Evolutionary conservation across 1,140 invertebrate species (phyloP).

Genomic region (Caenorhabditis remanei): DNA sequence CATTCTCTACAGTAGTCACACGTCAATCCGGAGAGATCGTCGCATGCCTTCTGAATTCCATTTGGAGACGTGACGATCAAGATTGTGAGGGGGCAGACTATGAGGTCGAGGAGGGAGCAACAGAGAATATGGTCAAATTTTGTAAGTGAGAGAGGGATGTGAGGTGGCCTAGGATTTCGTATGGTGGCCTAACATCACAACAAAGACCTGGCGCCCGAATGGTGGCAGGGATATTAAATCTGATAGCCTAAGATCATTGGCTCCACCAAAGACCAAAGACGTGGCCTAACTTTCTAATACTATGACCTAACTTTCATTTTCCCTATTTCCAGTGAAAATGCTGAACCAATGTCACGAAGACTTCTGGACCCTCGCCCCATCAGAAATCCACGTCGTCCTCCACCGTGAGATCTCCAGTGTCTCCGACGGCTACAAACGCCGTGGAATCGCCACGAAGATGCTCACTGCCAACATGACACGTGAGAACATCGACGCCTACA

Average conservation of each 20-base stretch:
- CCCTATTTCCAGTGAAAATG: slow-evolving; percentile 30
- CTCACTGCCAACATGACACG: slow-evolving; percentile 2
- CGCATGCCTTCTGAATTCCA: slow-evolving; percentile 11
- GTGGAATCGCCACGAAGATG: slow-evolving; percentile 33
- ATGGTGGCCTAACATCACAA: too few species aligned
- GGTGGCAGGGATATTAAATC: too few species aligned
- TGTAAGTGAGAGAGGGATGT: too few species aligned
- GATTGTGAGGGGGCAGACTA: slow-evolving; percentile 8
- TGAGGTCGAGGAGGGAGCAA: background rate
- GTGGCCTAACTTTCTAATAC: background rate
- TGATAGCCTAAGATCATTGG: too few species aligned
- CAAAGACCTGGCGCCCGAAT: too few species aligned
- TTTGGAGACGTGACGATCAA: slow-evolving; percentile 2
- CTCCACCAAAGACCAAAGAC: too few species aligned
- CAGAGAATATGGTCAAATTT: slow-evolving; percentile 30
- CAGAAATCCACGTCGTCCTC: background rate
- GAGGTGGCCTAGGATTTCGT: too few species aligned
- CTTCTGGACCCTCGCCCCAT: slow-evolving; percentile 3
- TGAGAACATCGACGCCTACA: background rate
- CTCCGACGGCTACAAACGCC: background rate
- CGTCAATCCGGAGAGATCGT: background rate
- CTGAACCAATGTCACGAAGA: slow-evolving; percentile 43
- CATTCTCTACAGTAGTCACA: slow-evolving; percentile 24
- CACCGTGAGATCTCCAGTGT: slow-evolving; percentile 35
- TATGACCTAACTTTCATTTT: background rate